Evolutionary conservation across 53 echinoderm and acorn worm species (phyloP), one percentile per base, ranked within the genome.

Genomic region (Hippasteria phrygiana): DNA sequence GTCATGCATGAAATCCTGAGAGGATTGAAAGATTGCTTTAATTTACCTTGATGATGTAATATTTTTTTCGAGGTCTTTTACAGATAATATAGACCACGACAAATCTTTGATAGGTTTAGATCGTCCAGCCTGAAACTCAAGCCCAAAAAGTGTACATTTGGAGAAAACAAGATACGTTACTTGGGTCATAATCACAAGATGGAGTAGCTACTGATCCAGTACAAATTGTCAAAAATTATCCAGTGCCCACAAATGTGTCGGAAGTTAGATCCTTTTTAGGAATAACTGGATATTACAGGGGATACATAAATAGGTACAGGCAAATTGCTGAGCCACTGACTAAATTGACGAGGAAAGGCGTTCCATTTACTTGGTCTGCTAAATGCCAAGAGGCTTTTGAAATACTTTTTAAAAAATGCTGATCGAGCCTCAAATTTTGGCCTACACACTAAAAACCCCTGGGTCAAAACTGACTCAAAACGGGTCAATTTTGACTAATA

Each of bases 101-200:
- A 76, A 42, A 43, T 76, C 16, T 76, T 76, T 14, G 76, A 76
- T 20, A 43, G 76, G 6, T 76, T 76, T 18, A 76, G n/a, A 48
- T 42, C 29, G 41, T n/a, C 76, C 41, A 32, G 47, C 11, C 31
- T 76, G 50, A 76, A 76, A 48, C 43, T 76, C 45, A 76, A 76
- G 41, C 40, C 76, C 41, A 41, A 45, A 48, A 76, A 76, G 31
- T 76, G 76, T 76, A 76, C 76, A 76, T 76, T 76, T 76, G 76
- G 76, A 46, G 8, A 20, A 26, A 76, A 76, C 16, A 14, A 76
- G 43, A 43, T 76, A 46, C 76, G 76, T 76, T 76, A 76, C 31
- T 48, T 76, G 13, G 76, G 76, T 29, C 55, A 50, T 78, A 78
- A 17, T 75, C 45, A 40, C 76, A 72, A 48, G 24, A 75, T 9